A percentile compares a stretch with the other conserved stretches of the same genome.
Evolutionary conservation across 2,797 vertebrate genomes (phyloP).

Genomic region (Labeo calbasu): DNA sequence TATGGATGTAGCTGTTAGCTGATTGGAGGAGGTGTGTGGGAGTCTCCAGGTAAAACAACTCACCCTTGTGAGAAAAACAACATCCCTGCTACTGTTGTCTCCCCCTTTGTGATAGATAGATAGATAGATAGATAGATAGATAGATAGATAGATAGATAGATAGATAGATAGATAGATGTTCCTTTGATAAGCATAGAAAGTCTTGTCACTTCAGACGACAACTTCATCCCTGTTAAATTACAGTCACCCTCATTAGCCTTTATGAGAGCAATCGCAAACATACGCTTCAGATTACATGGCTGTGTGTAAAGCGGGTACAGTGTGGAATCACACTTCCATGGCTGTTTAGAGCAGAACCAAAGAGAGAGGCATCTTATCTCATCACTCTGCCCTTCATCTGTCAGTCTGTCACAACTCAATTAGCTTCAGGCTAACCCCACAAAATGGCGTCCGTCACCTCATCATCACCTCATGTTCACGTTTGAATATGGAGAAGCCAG

Average conservation of each 20-base stretch:
- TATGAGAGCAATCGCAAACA: conserved; percentile 48
- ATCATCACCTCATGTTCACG: conserved; percentile 1
- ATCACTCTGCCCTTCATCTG: conserved; percentile 55
- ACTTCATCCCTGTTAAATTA: conserved; percentile 47
- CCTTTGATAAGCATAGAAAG: conserved; percentile 22
- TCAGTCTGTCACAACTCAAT: conserved; percentile 61
- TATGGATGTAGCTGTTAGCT: conserved; percentile 28
- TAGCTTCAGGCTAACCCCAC: conserved; percentile 23
- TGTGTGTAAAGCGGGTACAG: conserved; percentile 58
- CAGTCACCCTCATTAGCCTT: conserved; percentile 57
- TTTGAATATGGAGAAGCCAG: background rate
- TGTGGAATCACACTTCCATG: conserved; percentile 64
- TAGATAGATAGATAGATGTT: background rate
- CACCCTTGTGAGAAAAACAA: conserved; percentile 49
- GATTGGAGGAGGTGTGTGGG: conserved; percentile 55
- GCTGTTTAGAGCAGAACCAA: conserved; percentile 52
- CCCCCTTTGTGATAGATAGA: conserved; percentile 15
- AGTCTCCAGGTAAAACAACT: conserved; percentile 66
- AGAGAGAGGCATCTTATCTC: conserved; percentile 31
- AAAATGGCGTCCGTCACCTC: conserved; percentile 23
- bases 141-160: background rate
- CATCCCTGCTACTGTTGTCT: conserved; percentile 15
- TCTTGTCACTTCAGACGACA: conserved; percentile 8
- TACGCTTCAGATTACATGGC: conserved; percentile 59
- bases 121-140: background rate